Evolutionary conservation across 2,797 vertebrate genomes (phyloP).

Genomic region (Parauchenoglanis ngamensis): DNA sequence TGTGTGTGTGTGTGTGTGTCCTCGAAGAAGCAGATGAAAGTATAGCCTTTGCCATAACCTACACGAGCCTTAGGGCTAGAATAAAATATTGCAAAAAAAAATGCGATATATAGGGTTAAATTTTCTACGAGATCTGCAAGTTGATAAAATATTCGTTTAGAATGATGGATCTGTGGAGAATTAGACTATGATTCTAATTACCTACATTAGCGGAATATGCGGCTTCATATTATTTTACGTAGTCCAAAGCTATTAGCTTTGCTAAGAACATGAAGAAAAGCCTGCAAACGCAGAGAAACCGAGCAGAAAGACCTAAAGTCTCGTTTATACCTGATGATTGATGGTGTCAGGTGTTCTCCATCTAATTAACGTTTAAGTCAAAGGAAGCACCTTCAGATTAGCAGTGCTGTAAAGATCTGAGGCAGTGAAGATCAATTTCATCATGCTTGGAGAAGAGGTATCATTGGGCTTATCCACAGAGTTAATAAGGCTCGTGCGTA

Average conservation of each 20-base stretch:
- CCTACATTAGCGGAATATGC: too few relatives aligned
- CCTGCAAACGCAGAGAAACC: neutral
- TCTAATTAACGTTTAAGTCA: conserved; percentile 75
- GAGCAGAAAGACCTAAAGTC: conserved; percentile 8
- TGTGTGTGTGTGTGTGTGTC: too few relatives aligned
- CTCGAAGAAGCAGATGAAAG: neutral
- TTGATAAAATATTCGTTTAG: neutral
- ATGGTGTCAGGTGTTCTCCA: conserved; percentile 76
- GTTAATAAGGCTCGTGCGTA: conserved; percentile 35
- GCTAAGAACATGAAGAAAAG: neutral
- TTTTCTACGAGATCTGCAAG: neutral
- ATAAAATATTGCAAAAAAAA: neutral
- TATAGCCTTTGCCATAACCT: neutral
- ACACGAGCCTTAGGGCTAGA: neutral
- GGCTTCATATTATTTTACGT: neutral
- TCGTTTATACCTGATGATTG: conserved; percentile 67
- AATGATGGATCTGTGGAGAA: neutral
- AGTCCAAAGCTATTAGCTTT: neutral
- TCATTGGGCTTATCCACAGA: conserved; percentile 41
- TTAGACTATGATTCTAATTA: neutral
- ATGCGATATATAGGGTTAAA: neutral
- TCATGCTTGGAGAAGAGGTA: conserved; percentile 44
- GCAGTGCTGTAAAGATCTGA: conserved; percentile 51
- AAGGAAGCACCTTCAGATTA: conserved; percentile 60
- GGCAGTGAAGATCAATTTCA: conserved; percentile 56